phyloP scores from a whole-genome alignment of 2,113 vertebrate species.

The Menidia beryllina region DNA sequence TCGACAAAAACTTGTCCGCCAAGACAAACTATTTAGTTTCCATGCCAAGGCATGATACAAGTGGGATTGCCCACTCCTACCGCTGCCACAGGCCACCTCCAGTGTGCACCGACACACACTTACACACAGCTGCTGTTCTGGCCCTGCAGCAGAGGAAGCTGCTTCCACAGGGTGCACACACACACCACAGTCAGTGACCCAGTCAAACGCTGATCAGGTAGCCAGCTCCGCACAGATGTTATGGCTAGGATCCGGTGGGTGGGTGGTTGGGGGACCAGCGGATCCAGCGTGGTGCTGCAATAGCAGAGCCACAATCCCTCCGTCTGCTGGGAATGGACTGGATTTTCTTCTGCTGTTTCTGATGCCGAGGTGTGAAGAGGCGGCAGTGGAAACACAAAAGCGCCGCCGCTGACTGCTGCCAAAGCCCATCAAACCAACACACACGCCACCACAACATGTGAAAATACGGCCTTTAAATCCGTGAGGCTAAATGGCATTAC shows the following conservation, averaged over 20 bases:
- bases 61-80: too few species aligned
- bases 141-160: conserved; percentile 23
- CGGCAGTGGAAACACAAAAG: conserved; percentile 1
- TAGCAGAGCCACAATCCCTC: conserved; percentile 13
- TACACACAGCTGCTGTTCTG: conserved; percentile 44
- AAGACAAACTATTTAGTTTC: too few species aligned
- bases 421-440: background rate
- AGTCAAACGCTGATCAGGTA: conserved; percentile 25
- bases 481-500: too few species aligned
- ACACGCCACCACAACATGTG: background rate
- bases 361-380: background rate
- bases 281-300: conserved; percentile 9
- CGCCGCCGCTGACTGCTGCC: background rate
- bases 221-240: conserved; percentile 53
- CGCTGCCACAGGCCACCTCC: background rate
- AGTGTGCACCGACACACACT: background rate
- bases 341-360: conserved; percentile 33
- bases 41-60: too few species aligned
- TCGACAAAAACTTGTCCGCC: too few species aligned
- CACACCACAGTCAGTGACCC: background rate
- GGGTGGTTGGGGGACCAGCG: background rate
- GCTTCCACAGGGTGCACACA: too few species aligned
- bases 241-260: conserved; percentile 10
- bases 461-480: too few species aligned
- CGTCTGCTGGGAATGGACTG: conserved; percentile 30